Percentiles rank a stretch among this genome's conserved stretches.
Evolutionary conservation across 1,140 invertebrate genomes (phyloP).

Genomic region (Panagrolaimus sp.): DNA sequence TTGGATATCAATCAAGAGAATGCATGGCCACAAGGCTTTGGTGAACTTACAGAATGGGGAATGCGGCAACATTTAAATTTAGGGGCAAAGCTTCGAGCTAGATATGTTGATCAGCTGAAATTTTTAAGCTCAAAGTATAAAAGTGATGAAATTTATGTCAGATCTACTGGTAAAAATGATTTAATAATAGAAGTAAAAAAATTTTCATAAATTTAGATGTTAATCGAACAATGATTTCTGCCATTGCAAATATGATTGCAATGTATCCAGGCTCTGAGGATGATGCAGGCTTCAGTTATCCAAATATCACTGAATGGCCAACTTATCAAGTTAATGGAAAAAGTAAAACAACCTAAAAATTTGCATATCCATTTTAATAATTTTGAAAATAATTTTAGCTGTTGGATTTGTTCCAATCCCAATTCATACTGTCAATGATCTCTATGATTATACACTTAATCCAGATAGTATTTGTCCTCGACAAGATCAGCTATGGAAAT

Average conservation of each 20-base stretch:
- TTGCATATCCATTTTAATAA: too few species aligned
- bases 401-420: slow-evolving; percentile 22
- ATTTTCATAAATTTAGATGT: slow-evolving; percentile 25
- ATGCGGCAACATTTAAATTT: slow-evolving; percentile 37
- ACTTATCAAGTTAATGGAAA: too few species aligned
- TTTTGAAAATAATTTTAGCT: too few species aligned
- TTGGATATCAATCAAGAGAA: slow-evolving; percentile 1
- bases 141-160: background rate
- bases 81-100: slow-evolving; percentile 29
- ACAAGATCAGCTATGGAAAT: background rate
- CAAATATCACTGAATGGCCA: slow-evolving; percentile 23
- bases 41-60: slow-evolving; percentile 30
- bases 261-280: slow-evolving; percentile 14
- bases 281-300: background rate
- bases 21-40: slow-evolving; percentile 21
- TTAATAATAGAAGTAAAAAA: too few species aligned
- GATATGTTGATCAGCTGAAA: slow-evolving; percentile 29
- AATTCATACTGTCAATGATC: slow-evolving; percentile 18
- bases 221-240: slow-evolving; percentile 22
- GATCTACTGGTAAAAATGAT: slow-evolving; percentile 21
- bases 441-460: background rate
- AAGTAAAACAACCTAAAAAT: too few species aligned
- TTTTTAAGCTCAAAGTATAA: slow-evolving; percentile 26
- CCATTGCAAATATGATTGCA: slow-evolving; percentile 26
- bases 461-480: background rate